A percentile compares a stretch with the other conserved stretches of the same genome.
phyloP scores from a whole-genome alignment of 2,113 vertebrate species.

The Shinisaurus crocodilurus region DNA sequence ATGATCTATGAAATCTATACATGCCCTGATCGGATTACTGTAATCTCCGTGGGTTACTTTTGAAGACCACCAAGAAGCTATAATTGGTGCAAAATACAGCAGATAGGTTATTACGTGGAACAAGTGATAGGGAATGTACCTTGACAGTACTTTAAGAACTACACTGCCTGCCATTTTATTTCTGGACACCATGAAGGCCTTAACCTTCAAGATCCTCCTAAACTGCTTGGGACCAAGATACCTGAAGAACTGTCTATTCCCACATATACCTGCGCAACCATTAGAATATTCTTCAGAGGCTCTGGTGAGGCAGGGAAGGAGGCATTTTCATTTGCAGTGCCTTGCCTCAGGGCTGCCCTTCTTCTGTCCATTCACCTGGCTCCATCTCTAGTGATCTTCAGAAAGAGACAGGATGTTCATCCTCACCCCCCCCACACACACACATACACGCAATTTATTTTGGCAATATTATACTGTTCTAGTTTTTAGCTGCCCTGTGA shows the following conservation, averaged over 20 bases:
- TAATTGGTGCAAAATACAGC: not conserved
- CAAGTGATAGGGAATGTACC: not conserved
- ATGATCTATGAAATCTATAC: too few relatives aligned
- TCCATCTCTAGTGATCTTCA: not conserved
- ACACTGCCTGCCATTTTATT: not conserved
- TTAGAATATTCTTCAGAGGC: not conserved
- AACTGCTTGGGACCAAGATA: not conserved
- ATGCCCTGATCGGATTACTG: not conserved
- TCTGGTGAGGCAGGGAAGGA: not conserved
- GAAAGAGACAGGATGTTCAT: not conserved
- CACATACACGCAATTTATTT: not conserved
- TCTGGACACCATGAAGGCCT: not conserved
- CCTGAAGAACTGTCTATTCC: not conserved
- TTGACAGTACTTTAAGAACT: not conserved
- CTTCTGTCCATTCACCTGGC: not conserved
- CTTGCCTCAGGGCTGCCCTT: conserved; percentile 1
- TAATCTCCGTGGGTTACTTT: not conserved
- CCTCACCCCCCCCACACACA: not conserved
- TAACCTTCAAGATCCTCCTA: not conserved
- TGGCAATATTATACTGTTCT: not conserved
- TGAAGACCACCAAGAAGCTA: too few relatives aligned
- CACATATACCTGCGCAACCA: not conserved
- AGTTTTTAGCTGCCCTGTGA: not conserved
- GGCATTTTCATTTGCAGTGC: not conserved
- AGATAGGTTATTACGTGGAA: not conserved